A percentile compares a stretch with the other conserved stretches of the same genome.
Evolutionary conservation across 2,888 invertebrate species (phyloP).

Genomic region (Agrochola litura): DNA sequence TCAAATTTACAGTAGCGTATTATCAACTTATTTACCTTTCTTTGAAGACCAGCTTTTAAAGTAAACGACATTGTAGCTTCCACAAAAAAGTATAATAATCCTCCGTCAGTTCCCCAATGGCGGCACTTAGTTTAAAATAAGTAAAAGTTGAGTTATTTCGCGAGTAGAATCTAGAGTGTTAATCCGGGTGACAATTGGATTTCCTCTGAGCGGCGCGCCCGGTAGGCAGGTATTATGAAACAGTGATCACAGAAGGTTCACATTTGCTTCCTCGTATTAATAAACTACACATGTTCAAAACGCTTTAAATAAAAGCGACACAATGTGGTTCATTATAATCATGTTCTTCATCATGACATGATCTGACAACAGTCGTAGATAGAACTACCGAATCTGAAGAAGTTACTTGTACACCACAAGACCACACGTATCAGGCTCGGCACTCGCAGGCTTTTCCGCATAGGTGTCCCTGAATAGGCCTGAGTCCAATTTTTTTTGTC

Average conservation of each 20-base stretch:
- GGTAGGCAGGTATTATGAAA: conserved; percentile 2
- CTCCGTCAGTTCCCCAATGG: conserved; percentile 31
- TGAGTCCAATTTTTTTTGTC: too few relatives aligned
- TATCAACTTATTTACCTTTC: neutral
- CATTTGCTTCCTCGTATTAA: neutral
- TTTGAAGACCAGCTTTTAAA: conserved; percentile 3
- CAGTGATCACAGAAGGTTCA: conserved; percentile 30
- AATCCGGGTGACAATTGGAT: conserved; percentile 67
- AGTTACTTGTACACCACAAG: neutral
- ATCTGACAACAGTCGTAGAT: neutral
- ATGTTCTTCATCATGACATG: neutral
- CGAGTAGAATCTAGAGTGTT: conserved; percentile 55
- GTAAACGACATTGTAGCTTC: neutral
- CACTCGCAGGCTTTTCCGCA: neutral
- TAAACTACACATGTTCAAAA: too few relatives aligned
- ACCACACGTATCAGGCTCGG: neutral
- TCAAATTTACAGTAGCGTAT: neutral
- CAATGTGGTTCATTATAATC: neutral
- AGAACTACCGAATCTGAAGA: neutral
- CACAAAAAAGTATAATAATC: conserved; percentile 36
- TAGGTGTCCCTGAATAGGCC: neutral
- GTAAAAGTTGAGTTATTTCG: conserved; percentile 60
- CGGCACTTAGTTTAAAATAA: conserved; percentile 60
- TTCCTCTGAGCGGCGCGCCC: conserved; percentile 39
- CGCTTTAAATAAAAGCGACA: neutral